Conservation (phyloP, 2,113 vertebrate species). For the Chamaea fasciata region DNA sequence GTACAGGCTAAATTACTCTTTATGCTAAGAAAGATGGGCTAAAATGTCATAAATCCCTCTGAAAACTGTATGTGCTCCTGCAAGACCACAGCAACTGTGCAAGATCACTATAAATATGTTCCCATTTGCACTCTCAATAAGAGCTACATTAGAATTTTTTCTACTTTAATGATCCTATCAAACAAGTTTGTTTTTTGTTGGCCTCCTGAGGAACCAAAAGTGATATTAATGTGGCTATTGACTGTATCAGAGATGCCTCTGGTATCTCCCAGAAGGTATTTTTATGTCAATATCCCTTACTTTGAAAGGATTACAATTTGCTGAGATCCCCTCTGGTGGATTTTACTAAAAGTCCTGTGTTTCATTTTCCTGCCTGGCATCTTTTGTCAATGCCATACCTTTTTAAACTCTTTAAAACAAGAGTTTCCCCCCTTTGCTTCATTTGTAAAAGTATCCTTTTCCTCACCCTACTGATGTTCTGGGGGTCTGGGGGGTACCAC, state of each 20-base stretch:
- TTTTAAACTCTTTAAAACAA: fast-evolving
- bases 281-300: neutral
- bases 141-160: neutral
- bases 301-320: neutral
- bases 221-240: neutral
- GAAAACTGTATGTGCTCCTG: neutral
- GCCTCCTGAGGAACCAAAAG: fast-evolving
- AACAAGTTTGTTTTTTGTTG: neutral
- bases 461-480: neutral
- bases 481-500: fast-evolving
- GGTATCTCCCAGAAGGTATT: neutral
- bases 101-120: neutral
- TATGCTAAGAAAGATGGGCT: neutral
- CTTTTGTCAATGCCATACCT: neutral
- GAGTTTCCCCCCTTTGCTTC: fast-evolving
- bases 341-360: neutral
- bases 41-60: neutral
- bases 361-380: neutral
- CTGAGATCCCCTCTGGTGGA: neutral
- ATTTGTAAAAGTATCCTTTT: neutral
- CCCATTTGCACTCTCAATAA: neutral
- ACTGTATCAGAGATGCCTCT: neutral
- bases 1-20: neutral
- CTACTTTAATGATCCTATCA: neutral
- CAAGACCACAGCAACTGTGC: neutral